phyloP scores from a whole-genome alignment of 2,888 invertebrate genomes.

The Drosophila prostipennis region DNA sequence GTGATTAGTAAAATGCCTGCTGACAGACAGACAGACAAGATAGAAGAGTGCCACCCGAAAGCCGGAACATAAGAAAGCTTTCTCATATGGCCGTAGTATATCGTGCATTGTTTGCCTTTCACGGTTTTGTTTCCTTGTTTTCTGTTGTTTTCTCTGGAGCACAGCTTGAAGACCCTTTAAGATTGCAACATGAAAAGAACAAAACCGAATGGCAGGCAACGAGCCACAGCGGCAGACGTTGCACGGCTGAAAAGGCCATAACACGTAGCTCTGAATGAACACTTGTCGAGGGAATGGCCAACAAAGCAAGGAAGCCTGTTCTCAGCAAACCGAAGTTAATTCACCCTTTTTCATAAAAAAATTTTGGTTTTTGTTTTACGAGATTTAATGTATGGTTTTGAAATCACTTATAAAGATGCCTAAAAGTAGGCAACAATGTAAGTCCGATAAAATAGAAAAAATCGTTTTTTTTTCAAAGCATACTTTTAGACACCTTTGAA shows the following conservation, averaged over 20 bases:
- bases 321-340: background rate
- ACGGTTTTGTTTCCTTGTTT: slow-evolving; percentile 10
- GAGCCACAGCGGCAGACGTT: slow-evolving; percentile 47
- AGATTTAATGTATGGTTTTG: background rate
- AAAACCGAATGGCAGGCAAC: slow-evolving; percentile 42
- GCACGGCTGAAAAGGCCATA: slow-evolving; percentile 66
- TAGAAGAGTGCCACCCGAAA: slow-evolving; percentile 16
- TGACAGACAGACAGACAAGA: slow-evolving; percentile 15
- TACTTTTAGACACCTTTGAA: too few relatives aligned
- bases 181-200: slow-evolving; percentile 48
- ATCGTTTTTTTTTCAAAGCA: too few relatives aligned
- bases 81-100: slow-evolving; percentile 25
- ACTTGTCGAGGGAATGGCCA: slow-evolving; percentile 37
- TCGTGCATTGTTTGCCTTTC: slow-evolving; percentile 2
- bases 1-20: slow-evolving; percentile 52
- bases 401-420: too few relatives aligned
- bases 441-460: background rate
- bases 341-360: background rate
- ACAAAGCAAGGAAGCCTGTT: background rate
- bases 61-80: slow-evolving; percentile 34
- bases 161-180: slow-evolving; percentile 53
- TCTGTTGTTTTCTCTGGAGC: slow-evolving; percentile 15
- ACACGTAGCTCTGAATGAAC: slow-evolving; percentile 71
- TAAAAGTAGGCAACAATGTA: background rate
- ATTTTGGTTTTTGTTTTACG: background rate